phyloP scores from a whole-genome alignment of 2,113 vertebrate species.

The Zosterops borbonicus region DNA sequence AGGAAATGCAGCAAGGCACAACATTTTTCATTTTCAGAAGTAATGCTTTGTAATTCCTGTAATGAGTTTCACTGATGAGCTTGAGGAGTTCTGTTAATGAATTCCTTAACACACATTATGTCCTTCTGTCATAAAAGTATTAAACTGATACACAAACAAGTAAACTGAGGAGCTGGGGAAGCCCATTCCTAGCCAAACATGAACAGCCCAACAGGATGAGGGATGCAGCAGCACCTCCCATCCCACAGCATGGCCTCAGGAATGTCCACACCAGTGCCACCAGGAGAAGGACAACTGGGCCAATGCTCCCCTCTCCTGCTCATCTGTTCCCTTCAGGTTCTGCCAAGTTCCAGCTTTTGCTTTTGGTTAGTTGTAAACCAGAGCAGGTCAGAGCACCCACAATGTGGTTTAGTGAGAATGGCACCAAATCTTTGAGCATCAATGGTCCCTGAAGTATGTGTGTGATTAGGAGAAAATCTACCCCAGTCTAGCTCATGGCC shows the following conservation, averaged over 20 bases:
- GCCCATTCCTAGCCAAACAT: background rate
- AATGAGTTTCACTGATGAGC: background rate
- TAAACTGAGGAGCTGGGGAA: background rate
- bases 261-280: background rate
- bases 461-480: background rate
- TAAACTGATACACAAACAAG: background rate
- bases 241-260: rapidly evolving
- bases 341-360: background rate
- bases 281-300: background rate
- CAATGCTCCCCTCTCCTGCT: background rate
- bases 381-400: background rate
- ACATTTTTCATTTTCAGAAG: background rate
- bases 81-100: background rate
- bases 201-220: background rate
- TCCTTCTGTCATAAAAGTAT: background rate
- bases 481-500: background rate
- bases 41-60: conserved; percentile 16
- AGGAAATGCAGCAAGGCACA: background rate
- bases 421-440: background rate
- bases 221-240: background rate
- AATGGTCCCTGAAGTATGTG: background rate
- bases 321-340: background rate
- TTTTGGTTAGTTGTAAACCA: background rate
- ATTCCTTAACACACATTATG: background rate
- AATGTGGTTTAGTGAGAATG: background rate